Base-by-base conservation (phyloP, 2,888 invertebrate genomes). In the Deilephila porcellus region DNA sequence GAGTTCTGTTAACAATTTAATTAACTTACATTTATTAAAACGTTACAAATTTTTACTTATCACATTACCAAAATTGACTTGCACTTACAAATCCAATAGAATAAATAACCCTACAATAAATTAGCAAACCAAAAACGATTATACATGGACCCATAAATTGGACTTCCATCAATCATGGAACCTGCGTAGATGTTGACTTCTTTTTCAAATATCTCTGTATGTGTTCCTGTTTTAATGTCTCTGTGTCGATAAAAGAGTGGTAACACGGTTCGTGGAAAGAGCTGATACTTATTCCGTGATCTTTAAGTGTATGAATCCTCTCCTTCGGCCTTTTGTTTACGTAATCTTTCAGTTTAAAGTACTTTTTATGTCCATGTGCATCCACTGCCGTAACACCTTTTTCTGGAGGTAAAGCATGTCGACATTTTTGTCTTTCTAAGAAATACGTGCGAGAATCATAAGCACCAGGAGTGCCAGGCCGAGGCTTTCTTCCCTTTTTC, bases 221-320 rank as follows among this genome's bases (percentile, higher is more conserved):
- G 63, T 83, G 84, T 75, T 92, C 85, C 72, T 87, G 81, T 74
- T 87, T 91, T 85, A 90, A 83, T 71, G 85, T 74, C 80, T 93
- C 92, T 32, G 81, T 77, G 78, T 85, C 89, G 8, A 93, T 89
- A 74, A 93, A 93, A 1, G 94, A 94, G 76, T 86, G 83, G 75
- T 93, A 90, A 80, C 94, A 94, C 5, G 93, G 94, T 73, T 88
- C 81, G 77, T 94, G 94, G 79, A 93, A 94, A 4, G 93, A 89
- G 77, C 93, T 93, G 25, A 93, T 59, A 79, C 93, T 93, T 63
- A 89, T 91, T 0, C 94, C 93, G 73, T 87, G 90, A 3, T 83
- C 74, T 60, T 81, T 79, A 71, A 94, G 81, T 64, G 79, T 67
- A 4, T 79, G 74, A 19, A 91, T 37, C 60, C 94, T 86, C 34